Base-by-base conservation (phyloP, 2,113 vertebrate species). In the Oceanodroma tethys region DNA sequence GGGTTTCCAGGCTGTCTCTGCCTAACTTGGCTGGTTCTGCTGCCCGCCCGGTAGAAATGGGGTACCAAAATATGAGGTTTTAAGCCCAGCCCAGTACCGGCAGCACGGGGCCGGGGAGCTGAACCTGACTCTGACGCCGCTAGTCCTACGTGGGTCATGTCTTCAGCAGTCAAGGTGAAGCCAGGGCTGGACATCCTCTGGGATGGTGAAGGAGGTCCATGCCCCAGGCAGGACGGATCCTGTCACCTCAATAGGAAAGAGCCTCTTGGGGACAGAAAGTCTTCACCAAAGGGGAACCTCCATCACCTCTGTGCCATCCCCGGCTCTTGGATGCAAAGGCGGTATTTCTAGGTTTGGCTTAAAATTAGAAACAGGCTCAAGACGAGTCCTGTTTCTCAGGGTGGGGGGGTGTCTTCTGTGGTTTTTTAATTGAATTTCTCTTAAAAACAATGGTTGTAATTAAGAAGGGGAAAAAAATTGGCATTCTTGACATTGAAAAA, bases 31-130 rank as follows among this genome's bases (percentile, higher is more conserved):
- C 76, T 4, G 43, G 47, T 74, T 40, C 70, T n/a, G 45, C 66
- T 0, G 4, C 55, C 48, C 12, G 1, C 42, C 13, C 0, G n/a
- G 52, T 78, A 68, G 16, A 55, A 42, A 13, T 0, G 4, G 23
- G 21, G 11, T 18, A 67, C 52, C 85, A 88, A 93, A 70, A 55
- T 8, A 19, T 0, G 26, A 7, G 56, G 26, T 16, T 89, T 89
- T 66, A 52, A 70, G 52, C 66, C 68, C 63, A 73, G 40, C 11
- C n/a, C 19, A 26, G 43, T 13, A 23, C 4, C 4, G 6, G 26
- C 21, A 53, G 40, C 34, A 32, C 4, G 3, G 18, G 14, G 67
- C 9, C 0, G 13, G 26, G 26, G 16, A 0, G 25, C 13, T 42
- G 29, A 55, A 47, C 26, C 10, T 75, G 43, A 20, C 36, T 38